Evolutionary conservation across 1,140 invertebrate genomes (phyloP).

Genomic region (Drosophila lacertosa): DNA sequence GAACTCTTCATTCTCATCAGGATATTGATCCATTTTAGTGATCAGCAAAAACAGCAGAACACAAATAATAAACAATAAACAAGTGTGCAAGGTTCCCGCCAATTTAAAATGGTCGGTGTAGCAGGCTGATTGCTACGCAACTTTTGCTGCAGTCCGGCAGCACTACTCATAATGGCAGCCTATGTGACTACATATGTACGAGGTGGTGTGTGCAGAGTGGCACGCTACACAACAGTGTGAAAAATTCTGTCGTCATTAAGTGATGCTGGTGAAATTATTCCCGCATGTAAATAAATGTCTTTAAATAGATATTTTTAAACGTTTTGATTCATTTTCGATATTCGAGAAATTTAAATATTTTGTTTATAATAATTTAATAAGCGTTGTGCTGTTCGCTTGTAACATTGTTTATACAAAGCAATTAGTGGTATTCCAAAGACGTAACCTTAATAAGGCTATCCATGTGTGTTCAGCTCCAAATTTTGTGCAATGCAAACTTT

Average conservation of each 20-base stretch:
- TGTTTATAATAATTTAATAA: too few relatives aligned
- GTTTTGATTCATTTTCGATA: too few relatives aligned
- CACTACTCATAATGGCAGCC: slow-evolving; percentile 6
- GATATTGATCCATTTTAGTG: slow-evolving; percentile 86
- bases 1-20: slow-evolving; percentile 90
- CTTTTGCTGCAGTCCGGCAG: neutral
- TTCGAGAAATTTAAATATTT: too few relatives aligned
- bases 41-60: neutral
- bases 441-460: neutral
- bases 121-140: slow-evolving; percentile 17
- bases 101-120: slow-evolving; percentile 6
- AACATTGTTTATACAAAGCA: neutral
- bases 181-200: neutral
- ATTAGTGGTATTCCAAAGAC: neutral
- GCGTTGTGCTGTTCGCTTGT: neutral
- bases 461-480: slow-evolving; percentile 7
- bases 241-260: neutral
- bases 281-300: too few relatives aligned
- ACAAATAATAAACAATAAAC: slow-evolving; percentile 31
- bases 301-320: too few relatives aligned
- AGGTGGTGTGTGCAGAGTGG: neutral
- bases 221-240: too few relatives aligned
- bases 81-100: slow-evolving; percentile 37
- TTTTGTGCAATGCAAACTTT: slow-evolving; percentile 29
- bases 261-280: too few relatives aligned